Base-by-base conservation (phyloP, 1,140 invertebrate genomes). In the Bombus polaris region DNA sequence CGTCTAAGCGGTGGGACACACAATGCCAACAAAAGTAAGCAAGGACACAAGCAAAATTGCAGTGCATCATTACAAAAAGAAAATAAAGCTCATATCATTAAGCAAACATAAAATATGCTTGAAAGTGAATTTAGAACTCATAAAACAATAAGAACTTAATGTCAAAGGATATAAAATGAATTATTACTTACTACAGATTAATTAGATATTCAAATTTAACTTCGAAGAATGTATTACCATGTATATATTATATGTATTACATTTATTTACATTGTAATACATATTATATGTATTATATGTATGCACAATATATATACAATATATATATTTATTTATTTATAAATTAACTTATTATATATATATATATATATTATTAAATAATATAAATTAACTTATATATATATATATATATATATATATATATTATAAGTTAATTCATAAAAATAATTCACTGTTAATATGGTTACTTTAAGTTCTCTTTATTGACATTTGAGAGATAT, bases 1-100 rank as follows among this genome's bases (percentile, higher is more conserved):
- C 95, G 94, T 97, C 97, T 97, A 92, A 73, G 84, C 73, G 57
- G 92, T 93, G 76, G 35, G 75, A 74, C 62, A 77, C 59, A 74
- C 65, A 68, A 81, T 71, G 79, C 68, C 66, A 84, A 81, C 66
- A 5, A 68, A 82, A 83, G 70, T 81, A 37, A 79, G 28, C 65
- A 72, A 79, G 35, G 57, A 78, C 83, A 79, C 65, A 90, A 82
- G 80, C 87, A 71, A 79, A 77, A 81, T 53, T 80, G 22, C 65
- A 73, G 62, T 39, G 70, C 74, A 72, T 39, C 32, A 71, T 77
- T 59, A 80, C 47, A 75, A 18, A 79, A 47, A 25, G 12, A 32
- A 57, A 28, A 62, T 44, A 32, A 80, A 72, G 76, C 75, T 71
- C 9, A 3, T 57, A 62, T 74, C 37, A 6, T 65, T 13, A 66